Conservation (phyloP, 2,888 invertebrate species). For the Yponomeuta malinellus region DNA sequence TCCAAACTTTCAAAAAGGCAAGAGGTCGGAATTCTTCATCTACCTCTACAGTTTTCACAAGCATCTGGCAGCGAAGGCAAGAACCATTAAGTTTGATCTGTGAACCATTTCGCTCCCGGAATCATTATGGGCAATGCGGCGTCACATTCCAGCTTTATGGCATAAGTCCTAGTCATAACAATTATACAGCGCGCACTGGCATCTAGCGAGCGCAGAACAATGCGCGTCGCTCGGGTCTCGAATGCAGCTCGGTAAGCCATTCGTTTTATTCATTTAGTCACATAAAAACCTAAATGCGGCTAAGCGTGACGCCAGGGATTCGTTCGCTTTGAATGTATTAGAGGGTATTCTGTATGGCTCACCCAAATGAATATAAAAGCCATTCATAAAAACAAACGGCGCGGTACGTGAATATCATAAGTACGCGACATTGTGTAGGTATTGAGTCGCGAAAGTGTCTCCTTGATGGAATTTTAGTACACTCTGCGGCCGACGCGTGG, state of each 20-base stretch:
- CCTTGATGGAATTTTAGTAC: neutral
- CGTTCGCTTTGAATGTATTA: neutral
- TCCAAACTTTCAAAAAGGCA: neutral
- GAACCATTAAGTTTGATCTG: neutral
- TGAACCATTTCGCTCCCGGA: neutral
- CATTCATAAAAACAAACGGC: neutral
- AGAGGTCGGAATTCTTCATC: neutral
- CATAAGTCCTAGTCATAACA: conserved; percentile 1
- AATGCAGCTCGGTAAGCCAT: neutral
- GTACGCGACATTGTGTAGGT: neutral
- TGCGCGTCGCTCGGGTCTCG: neutral
- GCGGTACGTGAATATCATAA: neutral
- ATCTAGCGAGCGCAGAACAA: neutral
- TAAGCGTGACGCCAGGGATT: neutral
- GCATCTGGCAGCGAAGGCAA: neutral
- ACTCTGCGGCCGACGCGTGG: neutral
- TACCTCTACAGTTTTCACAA: neutral
- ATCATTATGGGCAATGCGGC: neutral
- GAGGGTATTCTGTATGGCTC: neutral
- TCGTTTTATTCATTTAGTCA: neutral
- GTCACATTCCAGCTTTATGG: neutral
- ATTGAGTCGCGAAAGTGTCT: neutral
- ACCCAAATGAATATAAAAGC: neutral
- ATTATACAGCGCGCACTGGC: neutral
- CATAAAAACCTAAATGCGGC: neutral